Base-by-base conservation (phyloP, 2,888 invertebrate genomes). In the Holacanthella duospinosa region DNA sequence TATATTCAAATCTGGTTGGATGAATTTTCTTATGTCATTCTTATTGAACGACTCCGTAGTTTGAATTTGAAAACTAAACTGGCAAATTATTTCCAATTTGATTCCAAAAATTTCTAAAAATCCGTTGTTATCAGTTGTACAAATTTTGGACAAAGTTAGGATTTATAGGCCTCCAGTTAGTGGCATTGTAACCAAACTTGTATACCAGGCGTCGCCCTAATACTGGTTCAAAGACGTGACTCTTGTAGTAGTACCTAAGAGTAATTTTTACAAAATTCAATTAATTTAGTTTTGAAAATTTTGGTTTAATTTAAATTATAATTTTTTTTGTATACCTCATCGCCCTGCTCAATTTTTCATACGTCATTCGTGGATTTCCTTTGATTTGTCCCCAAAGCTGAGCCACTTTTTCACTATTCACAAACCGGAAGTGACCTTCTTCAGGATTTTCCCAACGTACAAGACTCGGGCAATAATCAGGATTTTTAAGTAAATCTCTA, bases 291-390 rank as follows among this genome's bases (percentile, higher is more conserved):
- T n/a, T n/a, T n/a, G n/a, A n/a, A n/a, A n/a, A n/a, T n/a, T n/a
- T n/a, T n/a, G 48, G 0, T 61, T 26, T 56, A 58, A 44, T 29
- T 55, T 57, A n/a, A n/a, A n/a, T 59, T 43, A 56, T 27, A 19
- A 59, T 75, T 9, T 43, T 43, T 9, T 43, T 21, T 75, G 76
- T n/a, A n/a, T n/a, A 86, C 86, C 87, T 83, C 87, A 93, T 89
- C 21, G 93, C 93, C 68, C 93, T 79, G 77, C 90, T 91, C 74
- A 93, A 84, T 78, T 93, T 93, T 77, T 93, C 93, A 75, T 92
- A 93, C 53, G 88, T 92, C 93, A 93, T 93, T 76, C 86, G 85
- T 59, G 85, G 85, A 75, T 93, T 93, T 76, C 88, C 86, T 76
- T 92, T 92, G 76, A 88, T 80, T 66, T 84, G 84, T 2, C 92